A percentile compares a stretch with the other conserved stretches of the same genome.
These are phyloP conservation scores for Mormyrus lacerda DNA, from an alignment of 2,113 vertebrate species.

Conservation along the genomic window DNA sequence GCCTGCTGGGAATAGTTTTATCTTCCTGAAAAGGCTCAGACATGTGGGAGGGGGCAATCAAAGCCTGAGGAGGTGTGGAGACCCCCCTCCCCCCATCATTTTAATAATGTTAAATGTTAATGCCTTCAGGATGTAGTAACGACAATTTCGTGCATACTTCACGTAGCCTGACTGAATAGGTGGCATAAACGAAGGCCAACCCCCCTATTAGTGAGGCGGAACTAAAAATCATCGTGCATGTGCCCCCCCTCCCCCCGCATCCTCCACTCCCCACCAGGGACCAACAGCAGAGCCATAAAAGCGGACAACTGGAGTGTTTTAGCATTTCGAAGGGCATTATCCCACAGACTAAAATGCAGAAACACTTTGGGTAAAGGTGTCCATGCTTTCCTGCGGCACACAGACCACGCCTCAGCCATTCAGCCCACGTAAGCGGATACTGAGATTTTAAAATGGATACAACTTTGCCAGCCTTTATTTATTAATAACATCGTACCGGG, in stretches of 20 bases:
- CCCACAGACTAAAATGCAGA: neutral
- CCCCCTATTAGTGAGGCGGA: neutral
- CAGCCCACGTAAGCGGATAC: slow-evolving; percentile 9
- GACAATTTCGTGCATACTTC: neutral
- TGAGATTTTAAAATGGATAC: slow-evolving; percentile 4
- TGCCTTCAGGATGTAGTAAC: neutral
- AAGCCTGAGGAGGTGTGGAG: neutral
- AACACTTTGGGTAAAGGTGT: neutral
- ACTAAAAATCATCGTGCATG: neutral
- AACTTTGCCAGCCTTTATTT: slow-evolving; percentile 35
- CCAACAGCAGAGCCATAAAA: neutral
- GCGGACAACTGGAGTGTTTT: neutral
- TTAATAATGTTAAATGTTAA: neutral
- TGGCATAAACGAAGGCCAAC: neutral
- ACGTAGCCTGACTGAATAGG: neutral
- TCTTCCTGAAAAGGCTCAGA: neutral
- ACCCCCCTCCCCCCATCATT: neutral
- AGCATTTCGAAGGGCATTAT: neutral
- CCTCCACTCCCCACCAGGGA: neutral
- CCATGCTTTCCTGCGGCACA: neutral
- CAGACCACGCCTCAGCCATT: neutral
- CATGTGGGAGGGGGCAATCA: neutral
- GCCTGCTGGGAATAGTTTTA: neutral
- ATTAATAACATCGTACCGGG: slow-evolving; percentile 33
- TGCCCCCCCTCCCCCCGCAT: neutral